These are phyloP conservation scores for Leptopilina syphax DNA, from an alignment of 2,888 invertebrate species.

Conservation along the genomic window DNA sequence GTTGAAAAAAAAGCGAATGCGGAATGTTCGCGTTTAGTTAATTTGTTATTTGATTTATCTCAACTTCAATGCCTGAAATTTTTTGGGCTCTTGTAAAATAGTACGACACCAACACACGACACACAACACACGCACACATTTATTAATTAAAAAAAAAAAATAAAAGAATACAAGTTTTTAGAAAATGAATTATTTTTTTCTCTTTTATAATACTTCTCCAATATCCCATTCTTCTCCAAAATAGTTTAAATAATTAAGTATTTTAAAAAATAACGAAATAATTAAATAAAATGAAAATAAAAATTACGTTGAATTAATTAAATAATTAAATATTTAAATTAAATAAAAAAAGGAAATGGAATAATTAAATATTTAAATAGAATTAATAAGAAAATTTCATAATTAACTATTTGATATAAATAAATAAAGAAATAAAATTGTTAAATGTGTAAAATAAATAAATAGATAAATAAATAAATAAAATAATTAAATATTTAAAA, in stretches of 20 bases:
- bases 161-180: slow-evolving; percentile 74
- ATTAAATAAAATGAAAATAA: too few species aligned
- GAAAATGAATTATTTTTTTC: slow-evolving; percentile 60
- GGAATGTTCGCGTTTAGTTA: slow-evolving; percentile 74
- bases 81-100: slow-evolving; percentile 74
- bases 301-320: too few species aligned
- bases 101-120: slow-evolving; percentile 66
- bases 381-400: too few species aligned
- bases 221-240: not conserved
- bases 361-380: too few species aligned
- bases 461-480: too few species aligned
- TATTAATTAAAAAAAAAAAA: slow-evolving; percentile 74
- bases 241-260: not conserved
- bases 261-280: too few species aligned
- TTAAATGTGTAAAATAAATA: too few species aligned
- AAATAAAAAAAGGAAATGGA: too few species aligned
- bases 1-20: slow-evolving; percentile 45
- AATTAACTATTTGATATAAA: too few species aligned
- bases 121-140: slow-evolving; percentile 67
- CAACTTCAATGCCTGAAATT: slow-evolving; percentile 65
- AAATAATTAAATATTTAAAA: too few species aligned
- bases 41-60: slow-evolving; percentile 77
- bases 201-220: not conserved
- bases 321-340: too few species aligned
- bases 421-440: too few species aligned